phyloP scores from a whole-genome alignment of 2,797 vertebrate genomes.

The Petrocephalus sullivani region DNA sequence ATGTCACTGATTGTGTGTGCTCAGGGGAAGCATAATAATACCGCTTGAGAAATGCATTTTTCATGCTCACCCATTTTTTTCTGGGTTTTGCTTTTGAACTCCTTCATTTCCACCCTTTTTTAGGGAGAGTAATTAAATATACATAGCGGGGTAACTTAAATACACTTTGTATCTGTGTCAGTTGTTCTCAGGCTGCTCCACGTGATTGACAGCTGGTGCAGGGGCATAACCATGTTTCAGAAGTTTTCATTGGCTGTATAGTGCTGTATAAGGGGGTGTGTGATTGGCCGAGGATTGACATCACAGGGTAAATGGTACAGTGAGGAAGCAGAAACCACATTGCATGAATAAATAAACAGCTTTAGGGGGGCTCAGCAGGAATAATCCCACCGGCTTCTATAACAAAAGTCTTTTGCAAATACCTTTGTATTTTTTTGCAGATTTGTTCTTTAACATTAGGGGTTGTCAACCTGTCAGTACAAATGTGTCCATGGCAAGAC shows the following conservation, averaged over 20 bases:
- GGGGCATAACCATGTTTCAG: not conserved
- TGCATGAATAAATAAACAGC: not conserved
- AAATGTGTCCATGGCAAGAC: not conserved
- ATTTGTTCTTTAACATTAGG: not conserved
- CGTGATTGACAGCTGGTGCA: not conserved
- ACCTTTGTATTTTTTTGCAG: not conserved
- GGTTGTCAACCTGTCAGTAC: not conserved
- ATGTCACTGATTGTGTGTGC: not conserved
- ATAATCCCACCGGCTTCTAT: not conserved
- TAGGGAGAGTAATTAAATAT: conserved; percentile 4
- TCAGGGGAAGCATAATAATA: not conserved
- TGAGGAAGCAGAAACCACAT: not conserved
- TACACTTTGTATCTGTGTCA: conserved; percentile 2
- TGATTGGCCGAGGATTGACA: not conserved
- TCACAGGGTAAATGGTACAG: not conserved
- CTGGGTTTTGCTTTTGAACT: not conserved
- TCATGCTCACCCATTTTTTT: not conserved
- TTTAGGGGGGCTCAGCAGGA: not conserved
- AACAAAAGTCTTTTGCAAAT: not conserved
- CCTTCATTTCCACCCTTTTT: not conserved
- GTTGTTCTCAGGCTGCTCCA: not conserved
- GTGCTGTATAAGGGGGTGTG: not conserved
- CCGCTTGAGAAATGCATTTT: not conserved
- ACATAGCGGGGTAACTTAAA: not conserved
- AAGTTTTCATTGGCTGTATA: not conserved